These are phyloP conservation scores for Arothron firmamentum DNA, from an alignment of 2,113 vertebrate species.

Conservation along the genomic window DNA sequence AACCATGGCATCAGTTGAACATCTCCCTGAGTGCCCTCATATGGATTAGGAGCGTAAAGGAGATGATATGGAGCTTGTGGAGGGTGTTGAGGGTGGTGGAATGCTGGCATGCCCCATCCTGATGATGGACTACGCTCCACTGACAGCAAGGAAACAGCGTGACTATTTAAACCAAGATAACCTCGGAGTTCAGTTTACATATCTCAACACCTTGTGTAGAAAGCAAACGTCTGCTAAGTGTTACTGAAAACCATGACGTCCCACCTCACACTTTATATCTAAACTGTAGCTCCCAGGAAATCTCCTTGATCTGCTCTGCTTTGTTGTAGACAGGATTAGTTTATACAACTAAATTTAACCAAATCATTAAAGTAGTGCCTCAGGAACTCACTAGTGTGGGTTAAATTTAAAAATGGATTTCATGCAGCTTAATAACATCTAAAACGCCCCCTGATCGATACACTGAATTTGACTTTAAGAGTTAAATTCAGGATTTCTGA, in stretches of 20 bases:
- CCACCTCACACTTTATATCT: background rate
- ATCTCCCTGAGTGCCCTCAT: slow-evolving; percentile 55
- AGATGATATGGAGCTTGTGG: slow-evolving; percentile 21
- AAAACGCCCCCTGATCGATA: no score
- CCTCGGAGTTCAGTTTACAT: slow-evolving; percentile 63
- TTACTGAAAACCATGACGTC: slow-evolving; percentile 7
- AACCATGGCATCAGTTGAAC: slow-evolving; percentile 54
- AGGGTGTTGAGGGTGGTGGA: slow-evolving; percentile 54
- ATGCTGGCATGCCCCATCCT: slow-evolving; percentile 69
- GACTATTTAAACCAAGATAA: slow-evolving; percentile 72
- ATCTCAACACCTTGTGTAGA: slow-evolving; percentile 53
- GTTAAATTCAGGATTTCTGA: no score
- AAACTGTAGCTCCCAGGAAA: background rate
- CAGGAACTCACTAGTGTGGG: background rate
- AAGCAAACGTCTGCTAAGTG: slow-evolving; percentile 28
- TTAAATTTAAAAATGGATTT: background rate
- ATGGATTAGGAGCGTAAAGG: slow-evolving; percentile 36
- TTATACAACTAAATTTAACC: background rate
- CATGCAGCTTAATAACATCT: no score
- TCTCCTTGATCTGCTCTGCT: background rate
- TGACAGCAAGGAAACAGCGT: slow-evolving; percentile 66
- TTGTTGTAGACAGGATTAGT: background rate
- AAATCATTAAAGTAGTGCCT: background rate
- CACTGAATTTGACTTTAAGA: no score
- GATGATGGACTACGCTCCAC: slow-evolving; percentile 59